These are phyloP conservation scores for Zaprionus vittiger DNA, from an alignment of 1,140 invertebrate genomes.

Conservation along the genomic window DNA sequence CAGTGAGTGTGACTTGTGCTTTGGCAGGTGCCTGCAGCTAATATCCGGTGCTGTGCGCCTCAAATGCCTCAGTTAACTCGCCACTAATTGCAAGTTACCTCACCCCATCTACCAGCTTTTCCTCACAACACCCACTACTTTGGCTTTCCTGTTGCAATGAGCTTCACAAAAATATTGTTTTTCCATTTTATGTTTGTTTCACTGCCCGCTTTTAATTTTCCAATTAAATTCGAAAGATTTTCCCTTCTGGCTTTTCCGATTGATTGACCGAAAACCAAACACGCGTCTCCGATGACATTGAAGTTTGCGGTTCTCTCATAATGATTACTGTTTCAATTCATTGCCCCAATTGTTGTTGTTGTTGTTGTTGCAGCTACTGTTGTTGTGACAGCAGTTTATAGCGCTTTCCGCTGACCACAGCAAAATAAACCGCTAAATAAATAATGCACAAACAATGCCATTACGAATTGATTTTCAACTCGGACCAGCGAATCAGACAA, in stretches of 20 bases:
- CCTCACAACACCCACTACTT: neutral
- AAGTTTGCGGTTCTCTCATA: slow-evolving; percentile 70
- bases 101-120: slow-evolving; percentile 1
- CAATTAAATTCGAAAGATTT: slow-evolving; percentile 35
- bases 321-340: slow-evolving; percentile 49
- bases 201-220: slow-evolving; percentile 2
- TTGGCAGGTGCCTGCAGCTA: slow-evolving; percentile 51
- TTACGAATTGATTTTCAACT: slow-evolving; percentile 56
- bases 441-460: slow-evolving; percentile 63
- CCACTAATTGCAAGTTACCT: slow-evolving; percentile 66
- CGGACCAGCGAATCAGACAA: slow-evolving; percentile 32
- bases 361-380: neutral
- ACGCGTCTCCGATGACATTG: slow-evolving; percentile 51
- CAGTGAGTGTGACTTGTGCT: slow-evolving; percentile 23
- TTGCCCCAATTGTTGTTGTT: neutral
- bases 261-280: slow-evolving; percentile 52
- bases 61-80: slow-evolving; percentile 62
- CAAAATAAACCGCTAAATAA: slow-evolving; percentile 76
- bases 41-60: slow-evolving; percentile 47
- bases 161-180: slow-evolving; percentile 16
- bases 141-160: slow-evolving; percentile 22
- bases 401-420: slow-evolving; percentile 55
- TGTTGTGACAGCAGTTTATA: slow-evolving; percentile 35
- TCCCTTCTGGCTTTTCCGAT: slow-evolving; percentile 55
- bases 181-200: neutral